Percentiles rank a stretch among this genome's conserved stretches.
Conservation (phyloP, 2,888 invertebrate species). For the Ennomos quercinarius region DNA sequence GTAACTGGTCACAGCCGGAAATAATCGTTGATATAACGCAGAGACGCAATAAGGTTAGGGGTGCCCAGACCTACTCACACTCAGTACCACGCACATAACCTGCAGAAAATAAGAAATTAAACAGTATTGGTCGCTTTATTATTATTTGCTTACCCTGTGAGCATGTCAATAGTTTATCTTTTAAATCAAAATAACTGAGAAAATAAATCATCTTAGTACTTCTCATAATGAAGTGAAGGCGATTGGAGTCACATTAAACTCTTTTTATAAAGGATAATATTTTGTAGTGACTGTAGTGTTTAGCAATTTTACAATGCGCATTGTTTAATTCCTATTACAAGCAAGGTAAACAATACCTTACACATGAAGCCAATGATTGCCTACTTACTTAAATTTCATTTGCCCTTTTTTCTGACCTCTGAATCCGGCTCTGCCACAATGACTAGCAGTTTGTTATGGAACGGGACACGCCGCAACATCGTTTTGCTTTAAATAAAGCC, state of each 20-base stretch:
- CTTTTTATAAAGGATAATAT: too few relatives aligned
- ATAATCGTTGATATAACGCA: constrained; percentile 38
- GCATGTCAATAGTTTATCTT: too few relatives aligned
- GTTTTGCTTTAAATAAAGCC: constrained; percentile 19
- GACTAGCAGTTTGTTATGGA: constrained; percentile 20
- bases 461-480: constrained; percentile 13
- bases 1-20: constrained; percentile 40
- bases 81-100: not conserved
- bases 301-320: too few relatives aligned
- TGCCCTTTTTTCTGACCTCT: not conserved
- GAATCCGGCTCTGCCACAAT: constrained; percentile 5
- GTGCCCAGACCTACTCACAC: not conserved
- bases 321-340: too few relatives aligned
- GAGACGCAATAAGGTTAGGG: constrained; percentile 3
- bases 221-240: too few relatives aligned
- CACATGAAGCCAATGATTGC: too few relatives aligned
- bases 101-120: constrained; percentile 11
- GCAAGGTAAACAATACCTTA: too few relatives aligned
- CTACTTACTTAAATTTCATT: not conserved
- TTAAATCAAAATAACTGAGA: too few relatives aligned
- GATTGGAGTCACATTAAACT: too few relatives aligned
- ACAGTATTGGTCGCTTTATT: not conserved
- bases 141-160: too few relatives aligned
- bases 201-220: too few relatives aligned
- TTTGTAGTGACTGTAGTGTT: too few relatives aligned